Percentiles rank a stretch among this genome's conserved stretches.
Conservation (phyloP, 2,888 invertebrate species). For the Melanchra persicariae region DNA sequence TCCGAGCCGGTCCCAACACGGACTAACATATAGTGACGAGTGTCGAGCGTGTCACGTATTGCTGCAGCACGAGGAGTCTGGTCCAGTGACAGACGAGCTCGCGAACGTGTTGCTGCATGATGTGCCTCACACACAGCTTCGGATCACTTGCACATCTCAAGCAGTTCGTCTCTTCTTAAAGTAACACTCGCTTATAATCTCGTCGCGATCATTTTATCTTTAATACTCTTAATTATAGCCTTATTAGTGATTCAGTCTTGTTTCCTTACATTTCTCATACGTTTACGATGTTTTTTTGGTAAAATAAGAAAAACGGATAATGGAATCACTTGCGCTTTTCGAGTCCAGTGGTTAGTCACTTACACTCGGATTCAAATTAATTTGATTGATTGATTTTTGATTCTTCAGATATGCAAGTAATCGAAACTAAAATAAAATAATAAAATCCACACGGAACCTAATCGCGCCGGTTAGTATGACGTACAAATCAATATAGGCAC, state of each 20-base stretch:
- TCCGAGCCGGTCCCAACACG: constrained; percentile 21
- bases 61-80: constrained; percentile 4
- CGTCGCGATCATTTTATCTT: constrained; percentile 17
- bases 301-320: constrained; percentile 25
- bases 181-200: constrained; percentile 29
- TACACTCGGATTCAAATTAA: not conserved
- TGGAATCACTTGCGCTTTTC: constrained; percentile 29
- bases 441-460: constrained; percentile 46
- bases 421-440: constrained; percentile 21
- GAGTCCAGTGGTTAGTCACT: not conserved
- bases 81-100: too few species aligned
- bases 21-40: not conserved
- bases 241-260: constrained; percentile 65
- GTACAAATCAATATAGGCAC: constrained; percentile 73
- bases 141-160: constrained; percentile 43
- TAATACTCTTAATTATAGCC: constrained; percentile 58
- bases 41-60: not conserved
- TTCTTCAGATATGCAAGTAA: constrained; percentile 42
- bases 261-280: constrained; percentile 38
- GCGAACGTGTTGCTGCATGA: too few species aligned
- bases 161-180: not conserved
- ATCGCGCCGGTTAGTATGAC: constrained; percentile 45
- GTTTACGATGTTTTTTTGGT: constrained; percentile 11
- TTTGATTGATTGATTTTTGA: not conserved
- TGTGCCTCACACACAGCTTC: constrained; percentile 22